Conservation (phyloP, 2,888 invertebrate genomes). For the Phanerotoma sp. region DNA sequence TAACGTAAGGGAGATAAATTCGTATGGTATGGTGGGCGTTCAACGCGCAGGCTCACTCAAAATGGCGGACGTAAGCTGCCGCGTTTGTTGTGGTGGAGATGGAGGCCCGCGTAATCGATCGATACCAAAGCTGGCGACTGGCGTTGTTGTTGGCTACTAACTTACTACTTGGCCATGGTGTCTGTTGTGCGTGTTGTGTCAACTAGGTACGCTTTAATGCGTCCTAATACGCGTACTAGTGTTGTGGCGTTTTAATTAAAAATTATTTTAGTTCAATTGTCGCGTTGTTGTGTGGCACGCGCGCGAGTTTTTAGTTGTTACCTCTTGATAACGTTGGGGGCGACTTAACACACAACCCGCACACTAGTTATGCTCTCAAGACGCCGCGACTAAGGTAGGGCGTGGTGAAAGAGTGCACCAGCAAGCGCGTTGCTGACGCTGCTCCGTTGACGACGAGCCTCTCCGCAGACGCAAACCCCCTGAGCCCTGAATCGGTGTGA, state of each 20-base stretch:
- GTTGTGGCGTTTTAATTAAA: neutral
- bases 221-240: constrained; percentile 37
- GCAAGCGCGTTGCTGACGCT: constrained; percentile 38
- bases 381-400: constrained; percentile 22
- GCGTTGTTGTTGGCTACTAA: constrained; percentile 7
- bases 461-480: constrained; percentile 49
- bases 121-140: constrained; percentile 46
- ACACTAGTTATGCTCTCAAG: too few relatives aligned
- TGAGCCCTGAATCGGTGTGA: constrained; percentile 40
- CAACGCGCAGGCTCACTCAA: constrained; percentile 58
- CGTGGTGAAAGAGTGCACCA: constrained; percentile 28
- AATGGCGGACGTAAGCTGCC: constrained; percentile 50
- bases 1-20: constrained; percentile 36
- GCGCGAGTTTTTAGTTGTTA: too few relatives aligned
- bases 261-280: neutral
- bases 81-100: constrained; percentile 48
- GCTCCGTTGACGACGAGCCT: constrained; percentile 34
- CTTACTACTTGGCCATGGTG: constrained; percentile 44
- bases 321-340: too few relatives aligned
- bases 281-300: neutral
- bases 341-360: too few relatives aligned
- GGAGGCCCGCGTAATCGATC: constrained; percentile 50
- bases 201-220: constrained; percentile 39
- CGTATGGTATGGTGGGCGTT: constrained; percentile 54
- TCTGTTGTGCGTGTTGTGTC: constrained; percentile 48